phyloP scores from a whole-genome alignment of 92 coral and sea anemone genomes.

The Pocillopora meandrina region DNA sequence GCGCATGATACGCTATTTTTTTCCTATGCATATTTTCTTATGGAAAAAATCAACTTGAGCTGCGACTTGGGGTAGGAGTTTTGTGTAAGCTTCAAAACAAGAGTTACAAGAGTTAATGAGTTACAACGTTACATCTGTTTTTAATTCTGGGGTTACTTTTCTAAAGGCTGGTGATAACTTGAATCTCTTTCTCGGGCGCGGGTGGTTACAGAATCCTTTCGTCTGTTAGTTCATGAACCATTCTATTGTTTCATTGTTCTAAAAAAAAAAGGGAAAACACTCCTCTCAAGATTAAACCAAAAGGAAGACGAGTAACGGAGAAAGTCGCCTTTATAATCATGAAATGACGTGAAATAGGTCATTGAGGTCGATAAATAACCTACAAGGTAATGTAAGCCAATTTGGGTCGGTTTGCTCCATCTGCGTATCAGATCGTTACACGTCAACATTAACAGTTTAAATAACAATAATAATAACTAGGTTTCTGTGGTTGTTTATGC shows the following conservation, averaged over 20 bases:
- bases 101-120: too few relatives aligned
- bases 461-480: background rate
- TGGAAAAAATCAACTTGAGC: too few relatives aligned
- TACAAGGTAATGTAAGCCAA: background rate
- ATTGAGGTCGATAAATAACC: background rate
- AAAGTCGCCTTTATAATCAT: background rate
- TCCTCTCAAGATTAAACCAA: background rate
- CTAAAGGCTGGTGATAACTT: background rate
- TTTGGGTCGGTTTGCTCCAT: background rate
- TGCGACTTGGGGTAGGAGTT: too few relatives aligned
- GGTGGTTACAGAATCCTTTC: background rate
- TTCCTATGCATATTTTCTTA: too few relatives aligned
- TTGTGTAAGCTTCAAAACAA: too few relatives aligned
- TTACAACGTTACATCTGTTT: background rate
- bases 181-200: background rate
- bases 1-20: too few relatives aligned
- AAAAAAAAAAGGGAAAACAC: background rate
- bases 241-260: background rate
- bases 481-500: background rate
- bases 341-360: background rate
- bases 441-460: background rate
- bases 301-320: background rate
- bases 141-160: slow-evolving; percentile 19
- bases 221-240: background rate
- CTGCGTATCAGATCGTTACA: background rate